A percentile compares a stretch with the other conserved stretches of the same genome.
Evolutionary conservation across 2,797 vertebrate species (phyloP).

Genomic region (Eleutherodactylus coqui): DNA sequence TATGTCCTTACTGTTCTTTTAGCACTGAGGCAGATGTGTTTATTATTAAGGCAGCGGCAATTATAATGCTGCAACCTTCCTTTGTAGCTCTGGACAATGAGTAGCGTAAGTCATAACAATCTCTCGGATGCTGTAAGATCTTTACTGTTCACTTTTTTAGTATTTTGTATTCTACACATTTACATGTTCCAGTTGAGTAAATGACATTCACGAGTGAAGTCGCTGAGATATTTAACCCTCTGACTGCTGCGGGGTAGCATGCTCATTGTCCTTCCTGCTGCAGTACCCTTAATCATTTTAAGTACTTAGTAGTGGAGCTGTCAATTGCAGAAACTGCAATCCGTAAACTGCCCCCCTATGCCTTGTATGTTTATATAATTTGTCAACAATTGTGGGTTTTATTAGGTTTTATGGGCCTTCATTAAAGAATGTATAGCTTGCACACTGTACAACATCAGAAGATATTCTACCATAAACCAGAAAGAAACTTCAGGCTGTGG

Average conservation of each 20-base stretch:
- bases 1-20: neutral
- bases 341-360: slow-evolving; percentile 58
- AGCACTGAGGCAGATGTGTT: neutral
- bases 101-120: too few species aligned
- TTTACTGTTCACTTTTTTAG: neutral
- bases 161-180: slow-evolving; percentile 14
- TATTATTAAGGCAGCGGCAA: neutral
- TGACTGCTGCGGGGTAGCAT: neutral
- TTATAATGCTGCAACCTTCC: too few species aligned
- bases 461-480: slow-evolving; percentile 81
- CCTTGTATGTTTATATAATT: slow-evolving; percentile 74
- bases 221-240: neutral
- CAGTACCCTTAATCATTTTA: slow-evolving; percentile 7
- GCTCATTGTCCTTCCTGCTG: neutral
- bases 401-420: slow-evolving; percentile 86
- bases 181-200: slow-evolving; percentile 2
- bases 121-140: neutral
- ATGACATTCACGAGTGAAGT: neutral
- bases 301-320: slow-evolving; percentile 25
- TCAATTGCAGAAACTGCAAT: slow-evolving; percentile 29
- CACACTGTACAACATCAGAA: slow-evolving; percentile 89
- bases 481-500: slow-evolving; percentile 83
- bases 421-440: slow-evolving; percentile 87
- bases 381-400: slow-evolving; percentile 85
- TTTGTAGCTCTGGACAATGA: too few species aligned